Base-by-base conservation (phyloP, 2,888 invertebrate species). In the Cantharis lateralis region DNA sequence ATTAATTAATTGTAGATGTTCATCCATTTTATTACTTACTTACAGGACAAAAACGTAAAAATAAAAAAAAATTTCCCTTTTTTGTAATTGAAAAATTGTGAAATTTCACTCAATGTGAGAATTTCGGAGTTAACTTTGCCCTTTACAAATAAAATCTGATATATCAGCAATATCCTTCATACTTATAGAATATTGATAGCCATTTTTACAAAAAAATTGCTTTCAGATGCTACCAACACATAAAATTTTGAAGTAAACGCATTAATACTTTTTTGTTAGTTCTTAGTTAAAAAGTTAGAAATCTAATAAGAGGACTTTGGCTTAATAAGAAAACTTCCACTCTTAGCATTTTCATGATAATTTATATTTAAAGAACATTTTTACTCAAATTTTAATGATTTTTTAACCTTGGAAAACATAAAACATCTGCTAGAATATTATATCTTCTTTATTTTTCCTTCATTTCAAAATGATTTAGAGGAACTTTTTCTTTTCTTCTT, bases 181-280 rank as follows among this genome's bases (percentile, higher is more conserved):
- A 48, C 71, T 71, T 71, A 71, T 71, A 71, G 71, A 71, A 71
- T 71, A 71, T 71, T 71, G 71, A 71, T 71, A 71, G 62, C 71
- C 62, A 20, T 15, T 71, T 71, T 62, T 71, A 62, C 18, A 32
- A 62, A 71, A 48, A 70, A 62, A 71, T 71, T 62, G 71, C 71
- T 26, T 71, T 26, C 61, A 71, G 71, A 71, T 71, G 71, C 20
- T 62, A 62, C 18, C 70, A 48, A 48, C n/a, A 48, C 48, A 48
- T 48, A 48, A 48, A 48, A 48, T 48, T 48, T 48, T 48, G 48
- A 48, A 48, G 48, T 48, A 48, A 48, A 48, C 48, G 48, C 48
- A 48, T 48, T 48, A 48, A 48, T 48, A 48, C 48, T 48, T 48
- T 32, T 48, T 48, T 48, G 48, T 48, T 48, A 48, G 48, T 48